Evolutionary conservation across 2,888 invertebrate species (phyloP).

Genomic region (Diarsia dahlii): DNA sequence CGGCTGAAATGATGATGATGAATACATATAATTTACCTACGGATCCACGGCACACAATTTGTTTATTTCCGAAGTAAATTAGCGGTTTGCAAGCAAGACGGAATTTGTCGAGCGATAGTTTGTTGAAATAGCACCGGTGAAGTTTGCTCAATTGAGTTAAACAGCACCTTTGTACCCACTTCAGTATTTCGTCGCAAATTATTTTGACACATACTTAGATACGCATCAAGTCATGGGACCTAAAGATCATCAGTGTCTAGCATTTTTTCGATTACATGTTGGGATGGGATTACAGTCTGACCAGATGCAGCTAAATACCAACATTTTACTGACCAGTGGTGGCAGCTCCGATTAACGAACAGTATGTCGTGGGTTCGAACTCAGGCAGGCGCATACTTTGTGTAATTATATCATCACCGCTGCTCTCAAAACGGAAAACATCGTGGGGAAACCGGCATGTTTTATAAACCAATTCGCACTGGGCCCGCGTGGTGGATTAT

Average conservation of each 20-base stretch:
- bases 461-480: too few relatives aligned
- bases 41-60: slow-evolving; percentile 6
- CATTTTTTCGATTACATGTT: too few relatives aligned
- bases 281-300: not conserved
- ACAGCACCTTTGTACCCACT: slow-evolving; percentile 5
- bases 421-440: too few relatives aligned
- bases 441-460: too few relatives aligned
- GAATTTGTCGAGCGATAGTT: not conserved
- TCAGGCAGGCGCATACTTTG: too few relatives aligned
- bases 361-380: too few relatives aligned
- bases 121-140: slow-evolving; percentile 24
- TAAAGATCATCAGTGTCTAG: too few relatives aligned
- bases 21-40: slow-evolving; percentile 6
- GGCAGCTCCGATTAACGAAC: too few relatives aligned
- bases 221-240: not conserved
- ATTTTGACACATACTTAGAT: not conserved
- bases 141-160: slow-evolving; percentile 38
- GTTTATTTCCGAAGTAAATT: slow-evolving; percentile 19
- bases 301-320: not conserved
- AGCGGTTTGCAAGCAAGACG: slow-evolving; percentile 17
- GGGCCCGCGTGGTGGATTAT: too few relatives aligned
- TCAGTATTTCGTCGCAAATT: not conserved
- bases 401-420: too few relatives aligned
- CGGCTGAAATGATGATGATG: too few relatives aligned
- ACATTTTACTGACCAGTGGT: not conserved